Evolutionary conservation across 2,888 invertebrate genomes (phyloP).

Genomic region (Craniophora ligustri): DNA sequence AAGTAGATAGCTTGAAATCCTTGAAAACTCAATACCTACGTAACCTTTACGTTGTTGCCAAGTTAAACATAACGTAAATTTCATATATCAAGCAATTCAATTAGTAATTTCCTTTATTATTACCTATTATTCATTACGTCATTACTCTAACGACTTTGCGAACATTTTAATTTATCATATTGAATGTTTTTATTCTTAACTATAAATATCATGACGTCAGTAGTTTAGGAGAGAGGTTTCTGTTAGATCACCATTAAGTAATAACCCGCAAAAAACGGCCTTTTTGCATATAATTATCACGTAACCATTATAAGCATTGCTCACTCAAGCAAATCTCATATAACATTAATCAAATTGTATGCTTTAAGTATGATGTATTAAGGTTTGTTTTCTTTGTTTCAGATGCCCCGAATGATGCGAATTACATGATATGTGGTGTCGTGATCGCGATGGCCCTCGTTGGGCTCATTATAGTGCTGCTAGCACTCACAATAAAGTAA

Average conservation of each 20-base stretch:
- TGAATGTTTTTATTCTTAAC: slow-evolving; percentile 1
- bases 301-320: slow-evolving; percentile 28
- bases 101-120: neutral
- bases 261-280: slow-evolving; percentile 23
- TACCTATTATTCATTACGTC: neutral
- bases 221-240: slow-evolving; percentile 12
- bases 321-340: neutral
- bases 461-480: slow-evolving; percentile 93
- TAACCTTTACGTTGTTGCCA: no score
- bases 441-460: slow-evolving; percentile 95
- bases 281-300: slow-evolving; percentile 39
- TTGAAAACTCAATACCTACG: neutral
- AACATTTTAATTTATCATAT: neutral
- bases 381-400: slow-evolving; percentile 84
- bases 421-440: slow-evolving; percentile 95
- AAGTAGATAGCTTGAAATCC: neutral
- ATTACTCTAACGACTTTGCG: neutral
- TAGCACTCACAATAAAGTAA: slow-evolving; percentile 95
- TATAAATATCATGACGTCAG: slow-evolving; percentile 22
- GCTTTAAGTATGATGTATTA: neutral
- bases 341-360: slow-evolving; percentile 1
- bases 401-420: slow-evolving; percentile 95
- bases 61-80: neutral
- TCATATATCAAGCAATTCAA: neutral
- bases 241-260: slow-evolving; percentile 31